Evolutionary conservation across 2,888 invertebrate species (phyloP).

Genomic region (Lymantria dispar): DNA sequence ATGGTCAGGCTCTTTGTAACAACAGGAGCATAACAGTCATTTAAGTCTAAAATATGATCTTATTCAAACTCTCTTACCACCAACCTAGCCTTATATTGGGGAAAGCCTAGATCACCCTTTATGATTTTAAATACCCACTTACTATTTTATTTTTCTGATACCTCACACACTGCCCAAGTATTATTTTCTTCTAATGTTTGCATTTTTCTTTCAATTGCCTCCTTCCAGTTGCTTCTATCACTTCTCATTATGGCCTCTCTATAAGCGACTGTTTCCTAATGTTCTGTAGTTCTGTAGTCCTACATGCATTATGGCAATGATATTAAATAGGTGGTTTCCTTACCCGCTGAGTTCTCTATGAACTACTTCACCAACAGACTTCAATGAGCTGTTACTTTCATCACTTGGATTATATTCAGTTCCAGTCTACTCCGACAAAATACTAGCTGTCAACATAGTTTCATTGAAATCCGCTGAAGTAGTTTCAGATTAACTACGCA

Average conservation of each 20-base stretch:
- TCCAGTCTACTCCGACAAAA: no score
- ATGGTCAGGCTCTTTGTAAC: no score
- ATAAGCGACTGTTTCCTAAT: constrained; percentile 14
- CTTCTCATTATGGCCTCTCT: constrained; percentile 17
- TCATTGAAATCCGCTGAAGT: no score
- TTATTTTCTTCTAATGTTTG: constrained; percentile 22
- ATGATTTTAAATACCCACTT: constrained; percentile 35
- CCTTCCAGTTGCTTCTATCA: constrained; percentile 18
- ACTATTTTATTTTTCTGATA: constrained; percentile 16
- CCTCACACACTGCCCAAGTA: constrained; percentile 17
- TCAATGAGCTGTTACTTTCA: no score
- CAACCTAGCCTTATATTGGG: constrained; percentile 18
- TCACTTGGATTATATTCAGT: no score
- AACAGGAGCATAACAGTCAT: constrained; percentile 10
- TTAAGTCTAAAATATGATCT: constrained; percentile 10
- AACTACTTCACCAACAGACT: no score
- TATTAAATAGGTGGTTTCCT: no score
- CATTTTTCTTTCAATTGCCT: constrained; percentile 21
- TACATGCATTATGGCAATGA: neutral
- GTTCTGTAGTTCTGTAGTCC: no score
- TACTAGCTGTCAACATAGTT: no score
- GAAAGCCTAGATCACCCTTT: constrained; percentile 5
- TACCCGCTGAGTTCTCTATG: no score
- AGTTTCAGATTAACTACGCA: no score
- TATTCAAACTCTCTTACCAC: constrained; percentile 31